phyloP scores from a whole-genome alignment of 1,140 invertebrate species.

The Papilio glaucus region DNA sequence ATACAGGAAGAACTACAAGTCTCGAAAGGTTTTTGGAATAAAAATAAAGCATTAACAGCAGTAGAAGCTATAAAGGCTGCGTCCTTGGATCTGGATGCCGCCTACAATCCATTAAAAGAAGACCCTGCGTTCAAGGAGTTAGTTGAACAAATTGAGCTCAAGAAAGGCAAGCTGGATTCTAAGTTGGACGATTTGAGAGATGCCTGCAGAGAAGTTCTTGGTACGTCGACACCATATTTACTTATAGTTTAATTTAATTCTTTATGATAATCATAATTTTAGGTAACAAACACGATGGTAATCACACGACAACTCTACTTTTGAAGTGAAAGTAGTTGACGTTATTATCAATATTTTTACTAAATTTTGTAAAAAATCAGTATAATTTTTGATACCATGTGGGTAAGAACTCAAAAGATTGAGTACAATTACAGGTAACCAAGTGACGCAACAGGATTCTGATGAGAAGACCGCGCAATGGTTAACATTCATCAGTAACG shows the following conservation, averaged over 20 bases:
- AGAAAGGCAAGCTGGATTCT: not conserved
- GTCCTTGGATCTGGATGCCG: not conserved
- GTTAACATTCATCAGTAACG: not conserved
- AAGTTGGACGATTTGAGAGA: not conserved
- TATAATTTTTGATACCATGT: too few relatives aligned
- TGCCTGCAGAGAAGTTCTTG: not conserved
- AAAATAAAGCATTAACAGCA: not conserved
- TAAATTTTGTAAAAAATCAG: too few relatives aligned
- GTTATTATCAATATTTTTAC: too few relatives aligned
- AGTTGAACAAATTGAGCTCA: constrained; percentile 2
- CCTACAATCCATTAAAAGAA: not conserved
- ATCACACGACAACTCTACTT: too few relatives aligned
- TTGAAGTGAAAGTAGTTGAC: too few relatives aligned
- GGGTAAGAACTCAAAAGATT: too few relatives aligned
- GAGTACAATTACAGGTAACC: not conserved
- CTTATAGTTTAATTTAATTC: too few relatives aligned
- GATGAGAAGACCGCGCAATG: not conserved
- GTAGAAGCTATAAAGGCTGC: not conserved
- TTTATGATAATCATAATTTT: too few relatives aligned
- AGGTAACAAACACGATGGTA: too few relatives aligned
- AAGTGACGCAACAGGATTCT: not conserved
- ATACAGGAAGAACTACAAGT: not conserved
- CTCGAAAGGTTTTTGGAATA: not conserved
- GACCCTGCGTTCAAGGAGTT: not conserved
- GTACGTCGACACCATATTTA: not conserved